Base-by-base conservation (phyloP, 2,113 vertebrate species). In the Bubo scandiacus region DNA sequence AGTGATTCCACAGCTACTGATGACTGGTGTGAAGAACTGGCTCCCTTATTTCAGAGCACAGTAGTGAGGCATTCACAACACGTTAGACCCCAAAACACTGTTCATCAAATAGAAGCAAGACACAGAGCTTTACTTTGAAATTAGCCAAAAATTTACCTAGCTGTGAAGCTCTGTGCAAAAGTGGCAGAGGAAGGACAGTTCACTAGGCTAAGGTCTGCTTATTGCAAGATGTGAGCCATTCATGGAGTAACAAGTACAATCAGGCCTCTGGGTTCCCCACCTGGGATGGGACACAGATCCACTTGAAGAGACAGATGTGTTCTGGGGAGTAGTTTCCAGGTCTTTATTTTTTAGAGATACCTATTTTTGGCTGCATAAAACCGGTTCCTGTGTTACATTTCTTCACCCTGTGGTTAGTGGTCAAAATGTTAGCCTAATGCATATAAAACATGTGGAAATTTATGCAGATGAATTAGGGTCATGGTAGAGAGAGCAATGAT, bases 381-480 rank as follows among this genome's bases (percentile, higher is more conserved):
- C 16, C n/a, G 74, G 45, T 57, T 86, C 55, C 77, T 93, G 14
- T 84, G 91, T 88, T 86, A 59, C 40, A 45, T 88, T 95, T 84
- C 67, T 90, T 97, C 87, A 81, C 49, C 51, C 45, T 66, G 72
- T 88, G 79, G 90, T 94, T 90, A 66, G 52, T 97, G 94, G 93
- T 95, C 93, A 94, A 77, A 93, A 90, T 84, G 75, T 92, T 95
- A 96, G 71, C 73, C 70, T 96, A 91, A 75, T 91, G 95, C 72
- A 94, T 94, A 95, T 59, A 94, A 90, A 96, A 62, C 43, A 66
- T 18, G 85, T 89, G 91, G 92, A 96, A 96, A 96, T 90, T 83
- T 96, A 97, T 95, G 94, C 77, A 93, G 92, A 96, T 70, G 80
- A 86, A 94, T 96, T 92, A 80, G 74, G 91, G 91, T 96, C 85